phyloP scores from a whole-genome alignment of 2,113 vertebrate genomes.

The Entelurus aequoreus region DNA sequence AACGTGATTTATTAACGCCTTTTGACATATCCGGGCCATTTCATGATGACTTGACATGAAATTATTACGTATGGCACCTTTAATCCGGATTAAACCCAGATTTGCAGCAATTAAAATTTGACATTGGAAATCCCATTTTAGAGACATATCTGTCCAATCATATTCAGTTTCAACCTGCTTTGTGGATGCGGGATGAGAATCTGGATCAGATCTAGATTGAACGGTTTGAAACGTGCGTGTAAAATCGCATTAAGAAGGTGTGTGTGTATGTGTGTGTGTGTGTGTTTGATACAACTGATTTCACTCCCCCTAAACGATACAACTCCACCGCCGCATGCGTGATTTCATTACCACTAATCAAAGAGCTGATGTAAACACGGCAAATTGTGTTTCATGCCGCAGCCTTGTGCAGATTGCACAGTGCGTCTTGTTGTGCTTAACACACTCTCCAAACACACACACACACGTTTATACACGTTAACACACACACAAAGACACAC shows the following conservation, averaged over 20 bases:
- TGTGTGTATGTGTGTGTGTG: not conserved
- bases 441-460: slow-evolving; percentile 5
- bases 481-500: not conserved
- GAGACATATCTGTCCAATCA: too few species aligned
- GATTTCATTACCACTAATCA: slow-evolving; percentile 16
- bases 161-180: too few species aligned
- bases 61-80: too few species aligned
- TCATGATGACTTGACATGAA: too few species aligned
- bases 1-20: too few species aligned
- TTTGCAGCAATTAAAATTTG: too few species aligned
- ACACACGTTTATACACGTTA: not conserved
- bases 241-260: not conserved
- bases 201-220: not conserved
- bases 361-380: not conserved
- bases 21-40: too few species aligned
- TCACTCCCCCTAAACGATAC: not conserved
- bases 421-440: slow-evolving; percentile 1
- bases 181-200: not conserved
- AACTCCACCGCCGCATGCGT: not conserved
- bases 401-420: not conserved
- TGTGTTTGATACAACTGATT: slow-evolving; percentile 8
- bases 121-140: too few species aligned
- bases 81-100: too few species aligned
- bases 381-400: slow-evolving; percentile 6
- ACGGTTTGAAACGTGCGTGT: not conserved